Base-by-base conservation (phyloP, 2,888 invertebrate genomes). In the Operophtera brumata region DNA sequence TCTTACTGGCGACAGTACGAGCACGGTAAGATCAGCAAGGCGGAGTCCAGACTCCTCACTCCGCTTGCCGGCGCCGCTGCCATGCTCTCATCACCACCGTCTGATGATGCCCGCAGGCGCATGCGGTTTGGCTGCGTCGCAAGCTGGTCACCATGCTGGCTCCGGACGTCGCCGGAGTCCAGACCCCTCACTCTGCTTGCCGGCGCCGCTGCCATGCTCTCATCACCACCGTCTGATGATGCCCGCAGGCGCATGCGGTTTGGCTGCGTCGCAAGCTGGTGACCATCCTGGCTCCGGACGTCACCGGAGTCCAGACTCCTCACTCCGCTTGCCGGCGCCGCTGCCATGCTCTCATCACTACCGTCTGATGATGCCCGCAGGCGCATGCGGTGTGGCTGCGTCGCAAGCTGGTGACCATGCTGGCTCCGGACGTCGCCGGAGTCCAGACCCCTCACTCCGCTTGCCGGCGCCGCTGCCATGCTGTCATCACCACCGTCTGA, bases 1-100 rank as follows among this genome's bases (percentile, higher is more conserved):
- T 92, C 92, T 0, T 93, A 92, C 64, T 92, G 93, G 91, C 80
- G 92, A 0, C 93, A 93, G 69, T 93, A 91, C 64, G 93, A 93
- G 64, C 91, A 92, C 50, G 93, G 93, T 0, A 90, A 93, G 77
- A 81, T 93, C 55, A 91, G 92, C 41, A 90, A 92, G 53, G 91
- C 4, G 92, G 92, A 0, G 91, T 93, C 0, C 76, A 91, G 40
- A n/a, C n/a, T n/a, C n/a, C n/a, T n/a, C n/a, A n/a, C 78, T 89
- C 0, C 71, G 93, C 10, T 88, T 91, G 5, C 92, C 92, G 50
- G 87, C 90, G 0, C n/a, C n/a, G n/a, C n/a, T n/a, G n/a, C n/a
- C n/a, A n/a, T n/a, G n/a, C n/a, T n/a, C n/a, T n/a, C 6, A 7
- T 28, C 1, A 1, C n/a, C n/a, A n/a, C n/a, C n/a, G n/a, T n/a